Evolutionary conservation across 1,140 invertebrate genomes (phyloP).

Genomic region (Battus philenor): DNA sequence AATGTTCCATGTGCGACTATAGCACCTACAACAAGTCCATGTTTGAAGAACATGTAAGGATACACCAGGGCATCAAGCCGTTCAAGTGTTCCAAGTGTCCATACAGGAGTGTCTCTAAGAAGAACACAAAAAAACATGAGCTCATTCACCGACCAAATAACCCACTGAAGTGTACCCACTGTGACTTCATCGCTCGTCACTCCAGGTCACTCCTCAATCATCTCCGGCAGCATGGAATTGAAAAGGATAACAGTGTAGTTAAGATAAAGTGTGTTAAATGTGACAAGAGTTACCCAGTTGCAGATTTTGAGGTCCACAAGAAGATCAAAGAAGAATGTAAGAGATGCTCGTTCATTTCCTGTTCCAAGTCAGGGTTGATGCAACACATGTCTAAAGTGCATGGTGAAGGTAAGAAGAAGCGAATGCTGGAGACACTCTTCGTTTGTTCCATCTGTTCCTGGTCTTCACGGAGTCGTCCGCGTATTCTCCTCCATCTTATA

Average conservation of each 20-base stretch:
- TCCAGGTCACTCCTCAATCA: slow-evolving; percentile 29
- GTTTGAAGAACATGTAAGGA: slow-evolving; percentile 52
- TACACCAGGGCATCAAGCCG: slow-evolving; percentile 57
- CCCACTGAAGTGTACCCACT: slow-evolving; percentile 43
- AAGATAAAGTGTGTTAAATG: slow-evolving; percentile 18
- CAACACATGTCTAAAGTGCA: slow-evolving; percentile 26
- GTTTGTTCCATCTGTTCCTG: slow-evolving; percentile 37
- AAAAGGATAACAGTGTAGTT: neutral
- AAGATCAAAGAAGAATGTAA: slow-evolving; percentile 25
- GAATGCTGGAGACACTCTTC: slow-evolving; percentile 22
- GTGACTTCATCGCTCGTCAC: slow-evolving; percentile 44
- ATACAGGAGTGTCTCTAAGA: slow-evolving; percentile 53
- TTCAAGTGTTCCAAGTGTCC: slow-evolving; percentile 51
- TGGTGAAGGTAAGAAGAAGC: slow-evolving; percentile 14
- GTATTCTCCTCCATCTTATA: slow-evolving; percentile 49
- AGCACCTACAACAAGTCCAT: slow-evolving; percentile 47
- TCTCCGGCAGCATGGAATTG: slow-evolving; percentile 22
- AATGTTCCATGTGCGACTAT: slow-evolving; percentile 60
- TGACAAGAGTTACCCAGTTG: slow-evolving; percentile 18
- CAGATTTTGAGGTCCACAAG: slow-evolving; percentile 11
- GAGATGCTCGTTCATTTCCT: slow-evolving; percentile 22
- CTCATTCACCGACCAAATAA: slow-evolving; percentile 48
- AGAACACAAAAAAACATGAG: slow-evolving; percentile 59
- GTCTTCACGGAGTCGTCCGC: slow-evolving; percentile 29
- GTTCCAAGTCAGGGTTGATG: slow-evolving; percentile 18